Conservation (phyloP, 2,113 vertebrate species). For the Rousettus leschenaultii region DNA sequence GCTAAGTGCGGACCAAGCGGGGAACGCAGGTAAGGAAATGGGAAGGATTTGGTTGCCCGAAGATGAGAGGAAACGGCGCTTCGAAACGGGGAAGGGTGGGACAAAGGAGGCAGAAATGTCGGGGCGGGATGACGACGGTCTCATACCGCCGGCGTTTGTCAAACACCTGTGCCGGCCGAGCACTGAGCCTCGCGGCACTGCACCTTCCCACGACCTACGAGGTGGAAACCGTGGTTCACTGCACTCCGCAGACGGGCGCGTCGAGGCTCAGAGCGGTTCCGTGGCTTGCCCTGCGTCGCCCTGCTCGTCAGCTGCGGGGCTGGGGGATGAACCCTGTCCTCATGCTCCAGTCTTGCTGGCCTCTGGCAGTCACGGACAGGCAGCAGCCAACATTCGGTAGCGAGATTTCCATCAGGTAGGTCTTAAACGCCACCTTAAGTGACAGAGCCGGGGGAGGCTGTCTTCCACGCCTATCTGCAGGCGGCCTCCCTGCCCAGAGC, state of each 20-base stretch:
- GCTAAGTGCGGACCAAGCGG: accelerated
- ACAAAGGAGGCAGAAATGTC: neutral
- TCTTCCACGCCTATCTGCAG: neutral
- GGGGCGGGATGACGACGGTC: neutral
- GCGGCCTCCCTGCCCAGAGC: accelerated
- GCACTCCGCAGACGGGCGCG: neutral
- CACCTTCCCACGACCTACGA: neutral
- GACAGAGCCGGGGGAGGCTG: neutral
- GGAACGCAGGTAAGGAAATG: neutral
- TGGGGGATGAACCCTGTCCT: neutral
- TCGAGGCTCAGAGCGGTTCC: neutral
- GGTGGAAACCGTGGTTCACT: neutral
- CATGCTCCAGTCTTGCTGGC: no score
- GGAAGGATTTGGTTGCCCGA: neutral
- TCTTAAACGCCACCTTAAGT: neutral
- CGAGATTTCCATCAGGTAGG: neutral
- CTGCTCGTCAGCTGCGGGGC: neutral
- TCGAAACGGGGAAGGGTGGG: neutral
- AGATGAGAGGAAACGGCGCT: neutral
- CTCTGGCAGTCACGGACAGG: accelerated
- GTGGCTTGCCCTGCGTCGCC: neutral
- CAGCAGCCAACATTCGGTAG: accelerated
- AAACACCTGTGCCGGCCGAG: neutral
- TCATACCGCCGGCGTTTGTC: neutral
- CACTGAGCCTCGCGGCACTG: accelerated